Evolutionary conservation across 2,113 vertebrate genomes (phyloP).

Genomic region (Mesitornis unicolor): DNA sequence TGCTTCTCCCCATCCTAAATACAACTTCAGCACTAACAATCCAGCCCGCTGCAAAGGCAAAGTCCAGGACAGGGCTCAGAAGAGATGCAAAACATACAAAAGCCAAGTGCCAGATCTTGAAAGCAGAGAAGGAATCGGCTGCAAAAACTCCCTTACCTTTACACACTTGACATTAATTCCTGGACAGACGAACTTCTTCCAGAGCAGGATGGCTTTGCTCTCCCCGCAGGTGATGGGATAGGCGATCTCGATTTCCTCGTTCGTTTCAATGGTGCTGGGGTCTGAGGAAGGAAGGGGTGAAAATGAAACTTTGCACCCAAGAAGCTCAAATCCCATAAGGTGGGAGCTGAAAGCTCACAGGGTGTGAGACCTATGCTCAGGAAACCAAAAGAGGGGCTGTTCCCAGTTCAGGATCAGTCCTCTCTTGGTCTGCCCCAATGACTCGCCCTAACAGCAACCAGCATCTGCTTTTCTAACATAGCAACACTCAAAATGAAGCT

Average conservation of each 20-base stretch:
- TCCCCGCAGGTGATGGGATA: constrained; percentile 95
- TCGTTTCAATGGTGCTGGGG: constrained; percentile 76
- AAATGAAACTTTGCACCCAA: neutral
- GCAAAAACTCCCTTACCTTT: constrained; percentile 74
- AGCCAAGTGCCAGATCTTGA: neutral
- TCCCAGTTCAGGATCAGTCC: neutral
- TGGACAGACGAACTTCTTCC: constrained; percentile 96
- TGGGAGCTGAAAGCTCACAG: neutral
- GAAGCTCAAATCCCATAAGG: neutral
- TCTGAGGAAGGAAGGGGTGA: constrained; percentile 66
- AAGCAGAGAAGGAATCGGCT: neutral
- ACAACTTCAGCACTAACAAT: neutral
- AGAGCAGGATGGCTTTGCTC: constrained; percentile 90
- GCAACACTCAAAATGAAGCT: neutral
- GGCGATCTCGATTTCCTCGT: constrained; percentile 86
- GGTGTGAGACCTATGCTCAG: neutral
- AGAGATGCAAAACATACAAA: neutral
- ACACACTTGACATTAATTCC: constrained; percentile 95
- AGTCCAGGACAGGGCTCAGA: neutral
- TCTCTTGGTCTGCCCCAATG: neutral
- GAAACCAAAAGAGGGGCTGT: neutral
- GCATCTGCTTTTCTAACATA: neutral
- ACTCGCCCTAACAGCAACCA: neutral
- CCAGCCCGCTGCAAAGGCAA: neutral
- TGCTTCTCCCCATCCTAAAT: neutral